Evolutionary conservation across 2,113 vertebrate species (phyloP).

Genomic region (Phyllostomus discolor): DNA sequence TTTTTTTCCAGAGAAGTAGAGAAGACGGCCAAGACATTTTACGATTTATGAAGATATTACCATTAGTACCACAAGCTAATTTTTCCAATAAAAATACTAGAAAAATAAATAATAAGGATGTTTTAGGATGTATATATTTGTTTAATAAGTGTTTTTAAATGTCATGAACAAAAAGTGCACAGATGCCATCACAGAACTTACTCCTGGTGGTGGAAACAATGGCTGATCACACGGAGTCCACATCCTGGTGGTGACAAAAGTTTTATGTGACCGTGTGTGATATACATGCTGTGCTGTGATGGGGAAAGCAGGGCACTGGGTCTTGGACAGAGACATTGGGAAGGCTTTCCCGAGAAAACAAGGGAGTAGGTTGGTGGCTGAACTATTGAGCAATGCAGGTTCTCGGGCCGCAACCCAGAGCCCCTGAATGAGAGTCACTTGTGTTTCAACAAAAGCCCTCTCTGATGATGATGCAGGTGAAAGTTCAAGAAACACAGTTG

Average conservation of each 20-base stretch:
- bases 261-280: fast-evolving
- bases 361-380: too few species aligned
- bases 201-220: not conserved
- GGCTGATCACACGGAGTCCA: fast-evolving
- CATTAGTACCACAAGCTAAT: not conserved
- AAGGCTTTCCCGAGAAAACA: too few species aligned
- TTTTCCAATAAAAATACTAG: not conserved
- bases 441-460: not conserved
- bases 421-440: not conserved
- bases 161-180: too few species aligned
- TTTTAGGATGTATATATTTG: too few species aligned
- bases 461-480: too few species aligned
- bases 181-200: fast-evolving
- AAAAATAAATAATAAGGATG: not conserved
- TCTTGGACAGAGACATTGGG: fast-evolving
- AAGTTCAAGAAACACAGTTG: not conserved
- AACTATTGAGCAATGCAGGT: too few species aligned
- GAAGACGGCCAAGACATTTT: not conserved
- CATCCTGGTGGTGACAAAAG: fast-evolving
- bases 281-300: fast-evolving
- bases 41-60: not conserved
- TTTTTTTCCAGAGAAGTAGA: not conserved
- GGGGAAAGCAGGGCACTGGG: not conserved
- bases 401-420: too few species aligned
- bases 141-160: not conserved